Percentiles rank a stretch among this genome's conserved stretches.
Conservation (phyloP, 2,888 invertebrate genomes). For the Temnothorax ravouxi region DNA sequence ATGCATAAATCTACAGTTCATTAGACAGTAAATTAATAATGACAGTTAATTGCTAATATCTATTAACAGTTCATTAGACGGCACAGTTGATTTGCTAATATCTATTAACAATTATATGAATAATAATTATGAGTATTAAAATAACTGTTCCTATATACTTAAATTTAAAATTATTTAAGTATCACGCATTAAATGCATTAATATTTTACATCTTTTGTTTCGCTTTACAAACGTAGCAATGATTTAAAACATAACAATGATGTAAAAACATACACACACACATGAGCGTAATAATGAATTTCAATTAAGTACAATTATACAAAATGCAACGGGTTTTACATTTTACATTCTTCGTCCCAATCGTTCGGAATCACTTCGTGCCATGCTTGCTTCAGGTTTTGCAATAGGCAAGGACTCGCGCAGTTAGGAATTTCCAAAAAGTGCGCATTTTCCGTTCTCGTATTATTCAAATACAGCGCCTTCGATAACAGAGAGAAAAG, state of each 20-base stretch:
- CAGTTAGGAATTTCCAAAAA: slow-evolving; percentile 89
- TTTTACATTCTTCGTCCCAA: slow-evolving; percentile 90
- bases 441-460: slow-evolving; percentile 88
- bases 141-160: background rate
- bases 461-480: slow-evolving; percentile 90
- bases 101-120: background rate
- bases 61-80: too few species aligned
- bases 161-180: slow-evolving; percentile 13
- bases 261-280: background rate
- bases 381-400: slow-evolving; percentile 87
- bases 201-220: background rate
- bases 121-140: slow-evolving; percentile 20
- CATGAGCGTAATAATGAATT: background rate
- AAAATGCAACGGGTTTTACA: background rate
- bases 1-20: background rate
- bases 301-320: background rate
- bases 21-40: too few species aligned
- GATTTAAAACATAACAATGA: background rate
- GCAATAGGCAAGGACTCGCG: slow-evolving; percentile 89
- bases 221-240: background rate
- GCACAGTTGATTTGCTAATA: background rate
- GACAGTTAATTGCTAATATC: background rate
- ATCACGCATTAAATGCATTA: background rate
- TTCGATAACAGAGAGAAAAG: slow-evolving; percentile 82
- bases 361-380: slow-evolving; percentile 88